Evolutionary conservation across 1,140 invertebrate genomes (phyloP).

Genomic region (Ostrea denselamellosa): DNA sequence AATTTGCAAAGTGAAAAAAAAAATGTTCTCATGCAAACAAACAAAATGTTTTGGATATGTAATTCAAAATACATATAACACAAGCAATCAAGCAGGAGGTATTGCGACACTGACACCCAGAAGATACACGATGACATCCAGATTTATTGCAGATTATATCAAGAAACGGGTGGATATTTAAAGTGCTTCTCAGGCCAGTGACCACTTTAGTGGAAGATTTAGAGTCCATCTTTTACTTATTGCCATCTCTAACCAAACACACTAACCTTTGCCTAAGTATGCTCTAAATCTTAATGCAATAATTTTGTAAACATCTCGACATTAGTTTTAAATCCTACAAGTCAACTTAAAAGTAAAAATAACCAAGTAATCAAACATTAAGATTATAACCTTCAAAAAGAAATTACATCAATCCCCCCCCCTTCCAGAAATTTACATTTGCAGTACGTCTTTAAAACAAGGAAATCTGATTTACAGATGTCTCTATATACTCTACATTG

Average conservation of each 20-base stretch:
- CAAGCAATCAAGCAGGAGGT: not conserved
- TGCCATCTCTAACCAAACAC: not conserved
- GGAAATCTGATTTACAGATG: no score
- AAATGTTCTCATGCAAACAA: not conserved
- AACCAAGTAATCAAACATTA: not conserved
- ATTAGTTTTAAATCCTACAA: not conserved
- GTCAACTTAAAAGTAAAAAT: not conserved
- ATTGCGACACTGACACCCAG: not conserved
- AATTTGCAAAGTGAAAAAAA: not conserved
- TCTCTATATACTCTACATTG: no score
- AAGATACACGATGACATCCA: not conserved
- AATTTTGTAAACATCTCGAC: not conserved
- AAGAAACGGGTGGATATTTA: not conserved
- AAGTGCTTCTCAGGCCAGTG: not conserved
- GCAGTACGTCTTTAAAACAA: no score
- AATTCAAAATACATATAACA: no score
- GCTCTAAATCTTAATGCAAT: not conserved
- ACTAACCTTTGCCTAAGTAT: not conserved
- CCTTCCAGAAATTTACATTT: no score
- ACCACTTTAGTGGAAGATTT: not conserved
- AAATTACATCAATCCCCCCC: not conserved
- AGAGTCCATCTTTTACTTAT: not conserved
- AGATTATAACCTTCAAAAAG: not conserved
- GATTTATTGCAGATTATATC: slow-evolving; percentile 1
- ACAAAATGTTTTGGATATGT: no score